These are phyloP conservation scores for Drosophila bocki DNA, from an alignment of 1,140 invertebrate species.

Conservation along the genomic window DNA sequence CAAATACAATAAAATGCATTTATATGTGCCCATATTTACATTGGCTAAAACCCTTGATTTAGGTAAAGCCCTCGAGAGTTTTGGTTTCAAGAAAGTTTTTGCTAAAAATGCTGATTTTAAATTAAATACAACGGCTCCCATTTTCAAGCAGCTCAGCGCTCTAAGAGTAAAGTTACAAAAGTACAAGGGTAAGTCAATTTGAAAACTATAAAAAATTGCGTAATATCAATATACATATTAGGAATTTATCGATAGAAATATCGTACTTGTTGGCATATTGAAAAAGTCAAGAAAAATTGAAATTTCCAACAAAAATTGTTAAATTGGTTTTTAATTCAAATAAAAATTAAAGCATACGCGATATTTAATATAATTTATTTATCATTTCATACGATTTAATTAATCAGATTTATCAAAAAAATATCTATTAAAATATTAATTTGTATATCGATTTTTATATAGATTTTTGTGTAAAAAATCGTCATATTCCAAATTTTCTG, in stretches of 20 bases:
- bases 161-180: not conserved
- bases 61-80: not conserved
- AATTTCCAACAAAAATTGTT: not conserved
- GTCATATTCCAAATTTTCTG: no score
- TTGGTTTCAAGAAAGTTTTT: slow-evolving; percentile 8
- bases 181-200: slow-evolving; percentile 14
- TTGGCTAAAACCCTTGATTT: not conserved
- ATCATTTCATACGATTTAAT: no score
- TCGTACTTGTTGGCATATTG: not conserved
- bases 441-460: no score
- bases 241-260: not conserved
- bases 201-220: not conserved
- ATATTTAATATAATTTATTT: no score
- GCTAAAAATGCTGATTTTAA: no score
- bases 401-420: no score
- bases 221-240: not conserved
- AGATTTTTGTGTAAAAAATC: no score
- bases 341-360: no score
- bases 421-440: no score
- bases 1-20: not conserved
- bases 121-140: not conserved
- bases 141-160: not conserved
- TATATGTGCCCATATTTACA: slow-evolving; percentile 19
- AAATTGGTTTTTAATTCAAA: no score
- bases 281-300: not conserved